These are phyloP conservation scores for Dorcus parallelipipedus DNA, from an alignment of 2,888 invertebrate genomes.

Conservation along the genomic window DNA sequence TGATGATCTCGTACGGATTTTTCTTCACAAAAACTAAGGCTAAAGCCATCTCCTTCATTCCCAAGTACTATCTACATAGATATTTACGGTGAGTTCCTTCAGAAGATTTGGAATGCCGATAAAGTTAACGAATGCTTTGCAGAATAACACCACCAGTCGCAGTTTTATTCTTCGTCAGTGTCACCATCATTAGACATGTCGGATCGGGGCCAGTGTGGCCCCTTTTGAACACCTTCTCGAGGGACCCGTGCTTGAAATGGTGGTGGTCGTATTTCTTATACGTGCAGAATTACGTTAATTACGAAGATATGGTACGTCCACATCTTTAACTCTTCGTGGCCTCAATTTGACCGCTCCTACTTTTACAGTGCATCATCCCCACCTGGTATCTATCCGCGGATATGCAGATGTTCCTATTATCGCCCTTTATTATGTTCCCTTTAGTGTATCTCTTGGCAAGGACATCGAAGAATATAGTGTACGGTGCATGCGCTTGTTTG, in stretches of 20 bases:
- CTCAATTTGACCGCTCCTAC: neutral
- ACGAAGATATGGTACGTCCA: constrained; percentile 13
- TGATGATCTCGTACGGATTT: constrained; percentile 11
- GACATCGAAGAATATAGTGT: neutral
- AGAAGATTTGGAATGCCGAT: neutral
- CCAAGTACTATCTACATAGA: constrained; percentile 10
- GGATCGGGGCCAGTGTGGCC: constrained; percentile 11
- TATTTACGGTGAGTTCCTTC: neutral
- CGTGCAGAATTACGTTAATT: constrained; percentile 18
- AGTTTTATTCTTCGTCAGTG: constrained; percentile 9
- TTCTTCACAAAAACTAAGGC: constrained; percentile 12
- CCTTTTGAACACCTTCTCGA: neutral
- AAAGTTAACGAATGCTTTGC: neutral
- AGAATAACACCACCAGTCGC: constrained; percentile 16
- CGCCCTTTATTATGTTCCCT: constrained; percentile 9
- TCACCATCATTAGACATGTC: constrained; percentile 7
- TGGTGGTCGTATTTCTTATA: constrained; percentile 18
- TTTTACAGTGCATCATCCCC: constrained; percentile 10
- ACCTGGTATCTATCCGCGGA: constrained; percentile 18
- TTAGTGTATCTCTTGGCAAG: neutral
- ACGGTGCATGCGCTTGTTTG: no score
- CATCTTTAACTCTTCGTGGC: neutral
- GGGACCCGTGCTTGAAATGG: constrained; percentile 11
- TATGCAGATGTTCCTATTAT: constrained; percentile 15
- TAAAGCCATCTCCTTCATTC: neutral